Conservation (phyloP, 30 jellyfish, hydroid and myxozoan genomes). For the Clytia hemisphaerica region DNA sequence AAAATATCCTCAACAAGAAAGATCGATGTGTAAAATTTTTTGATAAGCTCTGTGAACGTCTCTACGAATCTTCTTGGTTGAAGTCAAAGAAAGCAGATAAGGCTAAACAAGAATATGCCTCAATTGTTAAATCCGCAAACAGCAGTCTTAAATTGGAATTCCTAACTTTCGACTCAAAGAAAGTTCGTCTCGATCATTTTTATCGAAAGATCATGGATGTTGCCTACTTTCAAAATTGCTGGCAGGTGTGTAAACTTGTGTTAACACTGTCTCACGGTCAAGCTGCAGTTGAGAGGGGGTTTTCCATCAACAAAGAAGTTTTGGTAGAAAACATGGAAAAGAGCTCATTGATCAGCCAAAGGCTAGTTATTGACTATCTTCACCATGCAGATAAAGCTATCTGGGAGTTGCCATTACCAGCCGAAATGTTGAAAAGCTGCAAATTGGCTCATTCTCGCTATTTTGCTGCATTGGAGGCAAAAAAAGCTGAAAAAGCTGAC, state of each 20-base stretch:
- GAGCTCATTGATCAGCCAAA: not conserved
- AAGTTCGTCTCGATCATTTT: too few species aligned
- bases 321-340: conserved; percentile 1
- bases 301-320: not conserved
- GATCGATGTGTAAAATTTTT: too few species aligned
- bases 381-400: not conserved
- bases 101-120: too few species aligned
- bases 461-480: not conserved
- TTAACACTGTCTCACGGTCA: conserved; percentile 11
- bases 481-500: not conserved
- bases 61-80: too few species aligned
- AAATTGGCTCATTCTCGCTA: not conserved
- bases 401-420: not conserved
- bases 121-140: too few species aligned
- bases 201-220: too few species aligned
- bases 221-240: too few species aligned
- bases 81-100: too few species aligned
- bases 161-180: too few species aligned
- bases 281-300: conserved; percentile 12
- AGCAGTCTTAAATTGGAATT: too few species aligned
- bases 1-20: too few species aligned
- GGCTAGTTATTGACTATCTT: not conserved
- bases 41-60: too few species aligned
- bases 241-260: not conserved
- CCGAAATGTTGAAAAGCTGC: conserved; percentile 10